Conservation (phyloP, 2,797 vertebrate species). For the Prunella strophiata region DNA sequence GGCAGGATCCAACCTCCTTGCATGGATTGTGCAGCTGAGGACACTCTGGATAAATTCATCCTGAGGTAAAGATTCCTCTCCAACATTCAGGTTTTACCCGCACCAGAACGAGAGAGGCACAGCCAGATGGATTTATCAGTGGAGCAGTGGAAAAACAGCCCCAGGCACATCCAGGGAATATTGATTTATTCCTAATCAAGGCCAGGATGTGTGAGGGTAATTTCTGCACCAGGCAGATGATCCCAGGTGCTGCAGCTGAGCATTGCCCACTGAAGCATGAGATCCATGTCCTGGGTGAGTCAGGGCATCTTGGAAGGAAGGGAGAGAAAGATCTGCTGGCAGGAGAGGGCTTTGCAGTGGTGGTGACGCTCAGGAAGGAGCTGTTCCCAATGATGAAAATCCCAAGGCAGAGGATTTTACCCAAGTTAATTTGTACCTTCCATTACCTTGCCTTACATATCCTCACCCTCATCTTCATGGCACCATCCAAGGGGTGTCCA, state of each 20-base stretch:
- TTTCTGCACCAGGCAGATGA: not conserved
- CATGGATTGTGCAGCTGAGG: not conserved
- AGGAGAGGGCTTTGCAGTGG: not conserved
- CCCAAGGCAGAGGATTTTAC: not conserved
- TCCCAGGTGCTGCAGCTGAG: not conserved
- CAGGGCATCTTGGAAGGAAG: not conserved
- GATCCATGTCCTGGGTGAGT: not conserved
- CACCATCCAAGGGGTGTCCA: fast-evolving
- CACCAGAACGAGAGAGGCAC: not conserved
- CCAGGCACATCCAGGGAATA: not conserved
- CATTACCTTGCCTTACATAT: not conserved
- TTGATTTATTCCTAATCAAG: slow-evolving; percentile 16
- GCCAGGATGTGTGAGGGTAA: not conserved
- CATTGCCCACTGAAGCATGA: not conserved
- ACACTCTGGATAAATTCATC: not conserved
- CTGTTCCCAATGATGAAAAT: not conserved
- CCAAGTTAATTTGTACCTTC: not conserved
- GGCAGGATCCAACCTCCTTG: not conserved
- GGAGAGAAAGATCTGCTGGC: not conserved
- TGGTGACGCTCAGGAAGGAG: not conserved
- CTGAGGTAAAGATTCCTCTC: not conserved
- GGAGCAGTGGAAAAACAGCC: slow-evolving; percentile 8
- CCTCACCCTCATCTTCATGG: not conserved
- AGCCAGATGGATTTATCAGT: not conserved
- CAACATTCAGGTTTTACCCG: not conserved